phyloP scores from a whole-genome alignment of 2,113 vertebrate genomes.

The Donacobius atricapilla region DNA sequence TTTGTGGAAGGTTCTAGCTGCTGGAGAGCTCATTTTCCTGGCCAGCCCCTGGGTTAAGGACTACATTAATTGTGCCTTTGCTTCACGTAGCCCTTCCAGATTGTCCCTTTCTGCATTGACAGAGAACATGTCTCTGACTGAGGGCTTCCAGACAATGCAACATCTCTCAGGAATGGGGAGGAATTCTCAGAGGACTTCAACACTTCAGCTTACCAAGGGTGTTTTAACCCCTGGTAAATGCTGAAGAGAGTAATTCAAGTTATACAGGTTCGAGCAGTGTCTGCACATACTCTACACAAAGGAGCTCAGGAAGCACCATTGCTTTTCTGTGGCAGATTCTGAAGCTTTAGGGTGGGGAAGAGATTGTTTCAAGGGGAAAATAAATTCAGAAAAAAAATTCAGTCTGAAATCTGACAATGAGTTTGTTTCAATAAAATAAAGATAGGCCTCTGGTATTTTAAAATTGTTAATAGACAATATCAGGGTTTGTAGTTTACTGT shows the following conservation, averaged over 20 bases:
- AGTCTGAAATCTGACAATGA: neutral
- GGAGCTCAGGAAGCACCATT: neutral
- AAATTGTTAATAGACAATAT: neutral
- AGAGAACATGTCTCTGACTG: neutral
- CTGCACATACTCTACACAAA: neutral
- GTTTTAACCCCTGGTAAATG: neutral
- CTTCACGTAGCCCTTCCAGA: neutral
- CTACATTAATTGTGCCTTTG: neutral
- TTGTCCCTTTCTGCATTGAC: neutral
- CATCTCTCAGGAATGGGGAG: neutral
- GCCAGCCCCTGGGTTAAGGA: neutral
- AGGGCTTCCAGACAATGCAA: neutral
- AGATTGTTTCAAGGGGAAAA: neutral
- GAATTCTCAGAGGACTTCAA: neutral
- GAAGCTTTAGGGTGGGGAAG: neutral
- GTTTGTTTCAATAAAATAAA: neutral
- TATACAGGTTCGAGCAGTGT: neutral
- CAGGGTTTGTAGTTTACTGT: neutral
- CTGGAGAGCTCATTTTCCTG: neutral
- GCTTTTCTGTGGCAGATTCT: neutral
- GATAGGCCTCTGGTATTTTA: neutral
- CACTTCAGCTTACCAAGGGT: neutral
- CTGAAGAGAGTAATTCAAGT: neutral
- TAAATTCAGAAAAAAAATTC: neutral
- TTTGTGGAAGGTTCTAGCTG: slow-evolving; percentile 37